These are phyloP conservation scores for Carpatolechia fugitivella DNA, from an alignment of 2,888 invertebrate species.

Conservation along the genomic window DNA sequence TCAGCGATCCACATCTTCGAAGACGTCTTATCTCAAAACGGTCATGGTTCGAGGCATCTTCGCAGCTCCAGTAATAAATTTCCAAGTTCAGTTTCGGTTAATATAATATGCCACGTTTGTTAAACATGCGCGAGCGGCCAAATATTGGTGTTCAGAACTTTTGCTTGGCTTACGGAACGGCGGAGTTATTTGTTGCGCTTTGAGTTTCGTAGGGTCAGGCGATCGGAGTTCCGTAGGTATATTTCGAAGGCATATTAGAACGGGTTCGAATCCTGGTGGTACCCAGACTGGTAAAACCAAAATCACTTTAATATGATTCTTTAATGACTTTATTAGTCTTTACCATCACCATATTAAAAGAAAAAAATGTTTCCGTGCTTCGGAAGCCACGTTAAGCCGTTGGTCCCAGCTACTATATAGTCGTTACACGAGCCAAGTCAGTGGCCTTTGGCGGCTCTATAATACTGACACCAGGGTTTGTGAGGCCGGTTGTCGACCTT, in stretches of 20 bases:
- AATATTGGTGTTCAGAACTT: slow-evolving; percentile 60
- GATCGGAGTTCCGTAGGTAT: neutral
- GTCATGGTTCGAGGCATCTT: slow-evolving; percentile 16
- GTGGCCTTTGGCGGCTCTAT: no score
- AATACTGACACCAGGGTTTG: no score
- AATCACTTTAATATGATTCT: no score
- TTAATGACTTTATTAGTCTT: no score
- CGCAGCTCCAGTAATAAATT: slow-evolving; percentile 57
- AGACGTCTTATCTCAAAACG: neutral
- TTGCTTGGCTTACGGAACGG: slow-evolving; percentile 26
- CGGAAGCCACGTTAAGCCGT: no score
- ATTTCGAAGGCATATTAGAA: neutral
- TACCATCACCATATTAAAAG: no score
- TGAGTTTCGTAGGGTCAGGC: slow-evolving; percentile 12
- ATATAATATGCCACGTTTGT: slow-evolving; percentile 64
- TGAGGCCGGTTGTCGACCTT: no score
- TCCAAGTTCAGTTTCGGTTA: slow-evolving; percentile 57
- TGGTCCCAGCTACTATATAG: no score
- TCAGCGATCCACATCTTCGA: neutral
- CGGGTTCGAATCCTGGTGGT: neutral
- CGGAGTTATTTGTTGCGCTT: slow-evolving; percentile 41
- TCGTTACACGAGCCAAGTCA: no score
- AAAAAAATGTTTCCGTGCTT: no score
- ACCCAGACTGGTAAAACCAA: no score
- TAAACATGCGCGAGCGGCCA: slow-evolving; percentile 52